Percentiles rank a stretch among this genome's conserved stretches.
phyloP scores from a whole-genome alignment of 2,888 invertebrate genomes.

The Noctua janthina region DNA sequence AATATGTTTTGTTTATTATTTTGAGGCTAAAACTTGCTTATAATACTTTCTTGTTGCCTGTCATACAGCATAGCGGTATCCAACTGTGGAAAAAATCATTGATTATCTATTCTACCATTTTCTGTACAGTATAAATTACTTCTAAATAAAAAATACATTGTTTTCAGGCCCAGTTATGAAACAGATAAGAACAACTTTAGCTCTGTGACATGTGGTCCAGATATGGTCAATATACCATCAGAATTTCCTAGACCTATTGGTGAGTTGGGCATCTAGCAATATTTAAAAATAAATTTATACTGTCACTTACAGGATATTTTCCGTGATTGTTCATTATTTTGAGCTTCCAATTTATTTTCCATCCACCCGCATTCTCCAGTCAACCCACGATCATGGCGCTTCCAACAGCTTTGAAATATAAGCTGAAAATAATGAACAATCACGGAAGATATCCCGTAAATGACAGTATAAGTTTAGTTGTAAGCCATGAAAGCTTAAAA shows the following conservation, averaged over 20 bases:
- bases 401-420: no score
- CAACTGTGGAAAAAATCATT: neutral
- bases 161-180: constrained; percentile 84
- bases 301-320: no score
- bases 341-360: no score
- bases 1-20: neutral
- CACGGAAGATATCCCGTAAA: no score
- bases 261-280: constrained; percentile 54
- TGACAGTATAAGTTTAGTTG: no score
- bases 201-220: constrained; percentile 83
- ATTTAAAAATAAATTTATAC: neutral
- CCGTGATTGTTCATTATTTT: no score
- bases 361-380: no score
- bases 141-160: neutral
- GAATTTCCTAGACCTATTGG: constrained; percentile 85
- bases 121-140: neutral
- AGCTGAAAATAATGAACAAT: no score
- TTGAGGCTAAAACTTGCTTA: neutral
- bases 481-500: no score
- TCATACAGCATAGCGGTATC: neutral
- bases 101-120: neutral
- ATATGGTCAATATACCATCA: constrained; percentile 79
- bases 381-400: no score
- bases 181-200: constrained; percentile 83
- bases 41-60: neutral